phyloP scores from a whole-genome alignment of 2,888 invertebrate species.

The Aromia moschata region DNA sequence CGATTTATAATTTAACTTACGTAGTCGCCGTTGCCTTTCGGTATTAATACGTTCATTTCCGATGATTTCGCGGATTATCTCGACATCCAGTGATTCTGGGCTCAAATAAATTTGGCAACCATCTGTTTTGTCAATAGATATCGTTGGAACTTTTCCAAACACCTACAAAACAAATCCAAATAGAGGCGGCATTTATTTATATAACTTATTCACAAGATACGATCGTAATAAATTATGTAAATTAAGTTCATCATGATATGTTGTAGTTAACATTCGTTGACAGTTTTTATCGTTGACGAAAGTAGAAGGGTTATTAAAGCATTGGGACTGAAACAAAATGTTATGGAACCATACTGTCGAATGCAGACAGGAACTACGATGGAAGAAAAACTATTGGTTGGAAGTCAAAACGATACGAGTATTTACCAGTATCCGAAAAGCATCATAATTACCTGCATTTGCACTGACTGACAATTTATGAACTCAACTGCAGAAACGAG shows the following conservation, averaged over 20 bases:
- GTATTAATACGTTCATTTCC: slow-evolving; percentile 97
- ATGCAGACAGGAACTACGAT: no score
- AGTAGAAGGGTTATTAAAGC: no score
- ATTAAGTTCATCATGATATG: not conserved
- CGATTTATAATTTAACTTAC: slow-evolving; percentile 34
- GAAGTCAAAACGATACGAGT: no score
- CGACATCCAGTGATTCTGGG: slow-evolving; percentile 83
- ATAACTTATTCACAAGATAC: slow-evolving; percentile 3
- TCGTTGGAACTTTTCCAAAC: slow-evolving; percentile 92
- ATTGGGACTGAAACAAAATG: no score
- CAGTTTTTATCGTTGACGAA: no score
- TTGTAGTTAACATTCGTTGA: slow-evolving; percentile 13
- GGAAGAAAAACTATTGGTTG: no score
- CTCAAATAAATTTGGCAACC: slow-evolving; percentile 98
- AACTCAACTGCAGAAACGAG: slow-evolving; percentile 95
- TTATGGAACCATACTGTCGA: no score
- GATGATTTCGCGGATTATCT: slow-evolving; percentile 98
- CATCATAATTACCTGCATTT: slow-evolving; percentile 97
- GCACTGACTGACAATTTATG: slow-evolving; percentile 97
- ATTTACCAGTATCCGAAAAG: no score
- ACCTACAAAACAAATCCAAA: slow-evolving; percentile 69
- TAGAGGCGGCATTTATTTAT: slow-evolving; percentile 18
- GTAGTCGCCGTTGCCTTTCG: slow-evolving; percentile 67
- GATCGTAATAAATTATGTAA: not conserved
- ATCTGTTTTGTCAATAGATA: slow-evolving; percentile 98